A percentile compares a stretch with the other conserved stretches of the same genome.
Conservation (phyloP, 1,140 invertebrate genomes). For the Himalopsyche phryganea region DNA sequence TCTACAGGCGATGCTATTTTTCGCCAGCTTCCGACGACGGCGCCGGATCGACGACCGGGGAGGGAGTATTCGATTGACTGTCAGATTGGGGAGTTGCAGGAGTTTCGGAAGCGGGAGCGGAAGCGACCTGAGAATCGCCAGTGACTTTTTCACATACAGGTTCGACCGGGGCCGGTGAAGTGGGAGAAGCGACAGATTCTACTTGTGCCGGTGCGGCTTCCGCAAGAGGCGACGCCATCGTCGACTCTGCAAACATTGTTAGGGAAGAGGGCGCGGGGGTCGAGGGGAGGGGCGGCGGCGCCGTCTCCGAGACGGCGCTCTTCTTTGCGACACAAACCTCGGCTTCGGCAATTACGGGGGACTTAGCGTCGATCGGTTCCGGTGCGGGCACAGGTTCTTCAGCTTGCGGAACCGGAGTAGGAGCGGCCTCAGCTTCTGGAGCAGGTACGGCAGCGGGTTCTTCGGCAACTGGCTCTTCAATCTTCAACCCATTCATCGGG, state of each 20-base stretch:
- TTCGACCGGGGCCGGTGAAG: slow-evolving; percentile 31
- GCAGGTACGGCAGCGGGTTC: slow-evolving; percentile 30
- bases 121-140: slow-evolving; percentile 16
- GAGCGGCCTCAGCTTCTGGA: slow-evolving; percentile 33
- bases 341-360: slow-evolving; percentile 45
- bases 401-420: slow-evolving; percentile 43
- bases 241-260: slow-evolving; percentile 51
- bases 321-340: slow-evolving; percentile 53
- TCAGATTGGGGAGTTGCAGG: slow-evolving; percentile 1
- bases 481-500: slow-evolving; percentile 46
- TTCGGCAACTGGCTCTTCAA: slow-evolving; percentile 43
- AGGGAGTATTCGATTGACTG: slow-evolving; percentile 22
- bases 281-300: slow-evolving; percentile 51
- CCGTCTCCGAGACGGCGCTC: slow-evolving; percentile 47
- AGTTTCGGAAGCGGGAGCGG: slow-evolving; percentile 9
- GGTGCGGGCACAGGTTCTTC: slow-evolving; percentile 39
- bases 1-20: slow-evolving; percentile 15
- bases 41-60: background rate
- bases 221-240: slow-evolving; percentile 50
- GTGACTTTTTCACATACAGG: slow-evolving; percentile 29
- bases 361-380: slow-evolving; percentile 41
- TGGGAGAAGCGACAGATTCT: slow-evolving; percentile 30
- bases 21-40: slow-evolving; percentile 5
- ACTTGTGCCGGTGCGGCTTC: slow-evolving; percentile 16
- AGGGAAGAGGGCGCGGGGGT: slow-evolving; percentile 52